These are phyloP conservation scores for Clupea harengus DNA, from an alignment of 2,113 vertebrate genomes.

Conservation along the genomic window DNA sequence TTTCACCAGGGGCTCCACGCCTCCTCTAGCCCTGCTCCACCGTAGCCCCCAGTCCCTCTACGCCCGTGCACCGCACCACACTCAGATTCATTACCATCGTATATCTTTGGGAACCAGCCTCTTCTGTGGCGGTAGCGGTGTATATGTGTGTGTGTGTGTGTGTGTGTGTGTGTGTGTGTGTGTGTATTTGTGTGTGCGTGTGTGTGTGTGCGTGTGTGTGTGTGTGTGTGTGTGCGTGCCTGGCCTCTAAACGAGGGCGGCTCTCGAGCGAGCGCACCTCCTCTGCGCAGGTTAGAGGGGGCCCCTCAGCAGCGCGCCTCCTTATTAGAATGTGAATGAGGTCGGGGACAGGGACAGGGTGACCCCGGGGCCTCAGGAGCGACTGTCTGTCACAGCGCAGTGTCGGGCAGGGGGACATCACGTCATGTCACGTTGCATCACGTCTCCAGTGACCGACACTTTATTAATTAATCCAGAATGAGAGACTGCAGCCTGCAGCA, in stretches of 20 bases:
- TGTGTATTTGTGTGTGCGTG: background rate
- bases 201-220: background rate
- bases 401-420: background rate
- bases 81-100: conserved; percentile 52
- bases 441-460: background rate
- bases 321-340: background rate
- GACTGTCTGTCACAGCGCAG: background rate
- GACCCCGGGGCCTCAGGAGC: no score
- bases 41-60: conserved; percentile 9
- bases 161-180: background rate
- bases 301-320: no score
- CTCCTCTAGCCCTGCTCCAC: no score
- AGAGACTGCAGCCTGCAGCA: background rate
- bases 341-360: background rate
- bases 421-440: background rate
- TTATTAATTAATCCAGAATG: background rate
- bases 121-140: background rate
- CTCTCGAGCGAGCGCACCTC: no score
- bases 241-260: no score
- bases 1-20: conserved; percentile 38
- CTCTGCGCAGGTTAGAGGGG: background rate
- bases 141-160: background rate
- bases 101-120: conserved; percentile 26
- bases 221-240: background rate
- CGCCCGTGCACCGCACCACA: background rate